These are phyloP conservation scores for Bombyx mandarina DNA, from an alignment of 1,140 invertebrate genomes.

Conservation along the genomic window DNA sequence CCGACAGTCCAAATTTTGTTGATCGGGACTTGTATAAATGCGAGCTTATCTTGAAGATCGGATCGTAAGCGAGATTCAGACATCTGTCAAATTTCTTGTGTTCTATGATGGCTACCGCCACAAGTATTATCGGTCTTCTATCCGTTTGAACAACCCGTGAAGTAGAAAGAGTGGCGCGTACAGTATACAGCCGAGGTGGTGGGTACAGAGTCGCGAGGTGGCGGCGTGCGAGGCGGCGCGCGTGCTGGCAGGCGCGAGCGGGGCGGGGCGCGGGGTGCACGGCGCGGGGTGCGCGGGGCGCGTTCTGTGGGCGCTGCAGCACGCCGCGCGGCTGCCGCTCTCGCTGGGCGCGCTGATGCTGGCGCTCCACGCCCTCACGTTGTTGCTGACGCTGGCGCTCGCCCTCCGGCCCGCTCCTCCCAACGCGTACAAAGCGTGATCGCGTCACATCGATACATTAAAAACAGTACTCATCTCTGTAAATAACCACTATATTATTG, in stretches of 20 bases:
- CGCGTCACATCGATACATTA: neutral
- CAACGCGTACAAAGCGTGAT: conserved; percentile 30
- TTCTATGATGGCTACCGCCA: too few relatives aligned
- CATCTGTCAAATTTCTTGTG: too few relatives aligned
- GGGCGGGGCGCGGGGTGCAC: conserved; percentile 22
- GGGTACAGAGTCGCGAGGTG: neutral
- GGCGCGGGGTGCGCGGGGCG: conserved; percentile 23
- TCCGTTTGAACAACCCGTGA: too few relatives aligned
- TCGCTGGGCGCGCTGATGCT: conserved; percentile 26
- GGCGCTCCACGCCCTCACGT: conserved; percentile 31
- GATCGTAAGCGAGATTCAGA: too few relatives aligned
- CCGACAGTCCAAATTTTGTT: too few relatives aligned
- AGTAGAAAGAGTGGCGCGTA: too few relatives aligned
- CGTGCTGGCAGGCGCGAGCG: conserved; percentile 18
- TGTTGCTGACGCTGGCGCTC: conserved; percentile 38
- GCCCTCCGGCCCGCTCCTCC: conserved; percentile 29
- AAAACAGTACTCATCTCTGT: too few relatives aligned
- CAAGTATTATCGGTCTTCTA: too few relatives aligned
- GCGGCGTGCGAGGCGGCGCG: conserved; percentile 7
- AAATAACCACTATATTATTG: neutral
- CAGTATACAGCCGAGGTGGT: too few relatives aligned
- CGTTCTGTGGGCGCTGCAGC: conserved; percentile 21
- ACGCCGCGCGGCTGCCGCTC: conserved; percentile 27
- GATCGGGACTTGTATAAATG: too few relatives aligned
- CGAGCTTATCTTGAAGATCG: too few relatives aligned